Base-by-base conservation (phyloP, 2,797 vertebrate genomes). In the Myotis vivesi region DNA sequence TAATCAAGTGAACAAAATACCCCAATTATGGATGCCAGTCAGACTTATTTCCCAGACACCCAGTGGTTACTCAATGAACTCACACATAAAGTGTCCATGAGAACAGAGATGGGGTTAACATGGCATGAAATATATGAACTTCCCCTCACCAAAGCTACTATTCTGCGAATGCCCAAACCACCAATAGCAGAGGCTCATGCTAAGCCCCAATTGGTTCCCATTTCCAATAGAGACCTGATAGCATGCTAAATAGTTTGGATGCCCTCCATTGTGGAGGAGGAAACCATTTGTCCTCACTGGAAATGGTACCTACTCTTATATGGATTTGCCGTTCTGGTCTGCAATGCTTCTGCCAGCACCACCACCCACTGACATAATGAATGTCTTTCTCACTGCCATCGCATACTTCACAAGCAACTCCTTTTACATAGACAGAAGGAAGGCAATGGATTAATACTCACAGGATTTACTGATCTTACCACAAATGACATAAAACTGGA, bases 251-350 rank as follows among this genome's bases (percentile, higher is more conserved):
- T 55, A 51, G 25, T 46, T 76, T 64, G 22, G 33, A 41, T 71
- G 16, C 1, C n/a, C 7, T 88, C n/a, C 16, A 38, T n/a, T 72
- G 13, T 44, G 33, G 22, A 77, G 22, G n/a, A 25, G 8, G 12
- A 64, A 64, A 22, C 5, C 19, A 89, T 77, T 55, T 85, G 28
- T 55, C 15, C n/a, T 91, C 36, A 75, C 51, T 87, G 30, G 38
- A 87, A 73, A 91, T 91, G 49, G 44, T 38, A 92, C 23, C 91
- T 89, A 28, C 41, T 92, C 19, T 94, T 71, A 75, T 77, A 55
- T 11, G 51, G 20, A 83, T 90, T 90, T 59, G 23, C 10, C 88
- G 79, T 81, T 69, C 49, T 13, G 76, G 13, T 22, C 46, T 62
- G 16, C 41, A 69, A 28, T 73, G 49, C 23, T 72, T 94, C 5